Base-by-base conservation (phyloP, 2,113 vertebrate genomes). In the Gambusia holbrooki region DNA sequence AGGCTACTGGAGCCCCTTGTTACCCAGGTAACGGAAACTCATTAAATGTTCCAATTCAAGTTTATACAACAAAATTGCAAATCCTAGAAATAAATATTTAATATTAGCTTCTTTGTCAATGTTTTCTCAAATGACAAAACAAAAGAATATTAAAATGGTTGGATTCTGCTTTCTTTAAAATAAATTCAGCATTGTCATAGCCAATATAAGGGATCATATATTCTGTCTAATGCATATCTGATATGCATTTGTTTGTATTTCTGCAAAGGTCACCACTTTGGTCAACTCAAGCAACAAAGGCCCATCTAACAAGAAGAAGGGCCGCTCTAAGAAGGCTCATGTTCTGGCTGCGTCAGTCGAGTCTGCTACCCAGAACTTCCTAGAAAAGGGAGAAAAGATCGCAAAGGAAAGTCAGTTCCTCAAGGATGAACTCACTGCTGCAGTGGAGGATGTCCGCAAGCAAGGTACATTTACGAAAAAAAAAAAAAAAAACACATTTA, bases 381-480 rank as follows among this genome's bases (percentile, higher is more conserved):
- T 99, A 89, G 98, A 99, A 22, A 99, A 99, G 81, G 98, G 98
- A 69, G 98, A 99, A 83, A 98, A 98, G 93, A 99, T 99, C 85
- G 98, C 98, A 0, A 99, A 97, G 79, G 98, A 99, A 89, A 99
- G 97, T 84, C 98, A 97, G 84, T 99, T 97, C 89, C 96, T 99
- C 25, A 99, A 99, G 73, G 97, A 99, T 40, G 98, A 99, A 85
- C 94, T 99, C 61, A 96, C 96, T 45, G 97, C 96, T 1, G 98
- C 98, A 3, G 98, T 99, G 74, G 98, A 99, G 69, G 98, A 99
- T 95, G 98, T 99, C 85, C 97, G 97, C 80, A 99, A 99, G 86
- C 98, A 99, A 96, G 98, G 98, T 99, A 90, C 72, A 17, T 58
- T n/a, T 58, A 58, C 51, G 2, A 30, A 58, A 48, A 48, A 48